Evolutionary conservation across 2,888 invertebrate species (phyloP), one percentile per base, ranked within the genome.

Genomic region (Yponomeuta evonymella): DNA sequence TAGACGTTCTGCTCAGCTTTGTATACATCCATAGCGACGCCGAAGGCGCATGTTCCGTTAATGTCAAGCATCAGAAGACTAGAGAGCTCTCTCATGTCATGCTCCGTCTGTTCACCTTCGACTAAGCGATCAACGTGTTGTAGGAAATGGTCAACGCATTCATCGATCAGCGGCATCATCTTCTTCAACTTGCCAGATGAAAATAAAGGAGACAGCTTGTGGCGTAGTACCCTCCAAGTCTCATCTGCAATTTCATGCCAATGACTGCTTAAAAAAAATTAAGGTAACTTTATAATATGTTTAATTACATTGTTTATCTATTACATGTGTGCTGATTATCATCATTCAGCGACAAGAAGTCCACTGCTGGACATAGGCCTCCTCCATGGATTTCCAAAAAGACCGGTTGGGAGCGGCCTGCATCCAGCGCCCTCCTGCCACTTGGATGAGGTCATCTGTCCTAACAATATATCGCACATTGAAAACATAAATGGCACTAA

Each of bases 181-280:
- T 69, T 64, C 62, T 72, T 72, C 6, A 72, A 29, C 30, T 71
- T 72, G 12, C 72, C 72, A 12, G 70, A 69, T 33, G 72, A 67
- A 66, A 72, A 72, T 48, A 70, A 65, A 6, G 72, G 72, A n/a
- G 69, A 71, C 33, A 72, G 66, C 33, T 70, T 67, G 12, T 71
- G 70, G 51, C 72, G 58, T n/a, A 72, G 67, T n/a, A 66, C 66
- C 67, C 70, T 15, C 72, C 72, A 72, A 10, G 69, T 65, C 12
- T 71, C 72, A 23, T 15, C 51, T 58, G 51, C 51, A 58, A 43
- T 43, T 5, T 43, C 8, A 36, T 36, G 36, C 36, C 36, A 5
- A 36, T 36, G 36, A 4, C 36, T 36, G 5, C 36, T 5, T 36
- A 1, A 36, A 36, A 36, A 36, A 36, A 23, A 23, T 23, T 23